Percentiles rank a stretch among this genome's conserved stretches.
phyloP scores from a whole-genome alignment of 2,113 vertebrate genomes.

The Fregetta grallaria region DNA sequence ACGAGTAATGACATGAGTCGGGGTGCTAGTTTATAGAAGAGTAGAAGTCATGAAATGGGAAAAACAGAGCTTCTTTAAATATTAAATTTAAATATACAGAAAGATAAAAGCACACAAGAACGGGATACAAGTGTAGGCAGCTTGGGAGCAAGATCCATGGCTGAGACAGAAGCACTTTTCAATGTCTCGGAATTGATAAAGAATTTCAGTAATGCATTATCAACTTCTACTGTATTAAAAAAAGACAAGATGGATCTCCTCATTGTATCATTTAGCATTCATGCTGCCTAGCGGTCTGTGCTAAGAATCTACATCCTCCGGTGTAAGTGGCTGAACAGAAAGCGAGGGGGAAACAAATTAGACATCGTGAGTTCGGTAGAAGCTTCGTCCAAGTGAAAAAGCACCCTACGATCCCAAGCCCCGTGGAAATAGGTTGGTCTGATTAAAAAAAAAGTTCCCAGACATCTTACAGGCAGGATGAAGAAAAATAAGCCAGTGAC shows the following conservation, averaged over 20 bases:
- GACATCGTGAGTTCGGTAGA: accelerated
- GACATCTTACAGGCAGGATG: not conserved
- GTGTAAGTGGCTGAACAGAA: not conserved
- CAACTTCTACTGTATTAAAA: not conserved
- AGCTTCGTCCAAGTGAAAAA: not conserved
- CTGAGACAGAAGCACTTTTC: not conserved
- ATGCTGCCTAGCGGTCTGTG: not conserved
- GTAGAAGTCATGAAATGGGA: not conserved
- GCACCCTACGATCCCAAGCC: accelerated
- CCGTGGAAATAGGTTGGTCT: not conserved
- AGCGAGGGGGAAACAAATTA: not conserved
- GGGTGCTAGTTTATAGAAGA: not conserved
- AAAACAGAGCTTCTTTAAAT: not conserved
- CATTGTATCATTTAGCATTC: not conserved
- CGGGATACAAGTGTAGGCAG: not conserved
- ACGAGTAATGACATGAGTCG: not conserved
- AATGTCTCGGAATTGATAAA: not conserved
- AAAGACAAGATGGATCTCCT: not conserved
- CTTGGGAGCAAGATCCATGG: not conserved
- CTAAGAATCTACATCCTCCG: not conserved
- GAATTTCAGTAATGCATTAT: not conserved
- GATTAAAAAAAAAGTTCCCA: not conserved
- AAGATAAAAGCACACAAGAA: not conserved
- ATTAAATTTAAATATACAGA: not conserved
- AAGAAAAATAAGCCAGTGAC: not conserved